phyloP scores from a whole-genome alignment of 2,888 invertebrate genomes.

The Anarsia innoxiella region DNA sequence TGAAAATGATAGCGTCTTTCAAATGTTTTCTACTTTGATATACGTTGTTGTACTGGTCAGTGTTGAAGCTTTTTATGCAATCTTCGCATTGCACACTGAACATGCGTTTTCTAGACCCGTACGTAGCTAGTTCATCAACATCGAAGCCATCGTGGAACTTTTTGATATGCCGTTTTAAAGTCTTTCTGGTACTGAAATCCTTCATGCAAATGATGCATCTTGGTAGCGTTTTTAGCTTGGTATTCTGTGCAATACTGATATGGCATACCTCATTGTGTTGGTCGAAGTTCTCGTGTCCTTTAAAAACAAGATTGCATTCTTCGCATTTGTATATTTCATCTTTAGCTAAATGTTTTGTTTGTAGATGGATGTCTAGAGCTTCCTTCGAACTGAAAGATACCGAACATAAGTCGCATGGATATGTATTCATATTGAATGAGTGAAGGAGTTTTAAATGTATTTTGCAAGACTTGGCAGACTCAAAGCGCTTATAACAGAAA shows the following conservation, averaged over 20 bases:
- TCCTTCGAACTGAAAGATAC: slow-evolving; percentile 48
- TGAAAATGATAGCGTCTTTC: slow-evolving; percentile 41
- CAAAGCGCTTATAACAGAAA: slow-evolving; percentile 53
- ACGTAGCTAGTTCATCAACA: slow-evolving; percentile 43
- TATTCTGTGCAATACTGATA: slow-evolving; percentile 24
- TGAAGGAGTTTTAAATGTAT: slow-evolving; percentile 54
- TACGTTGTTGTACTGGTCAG: slow-evolving; percentile 30
- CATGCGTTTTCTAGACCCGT: slow-evolving; percentile 29
- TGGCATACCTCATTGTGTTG: slow-evolving; percentile 40
- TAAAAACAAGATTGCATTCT: slow-evolving; percentile 50
- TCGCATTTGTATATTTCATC: slow-evolving; percentile 58
- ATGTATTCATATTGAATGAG: slow-evolving; percentile 53
- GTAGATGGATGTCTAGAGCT: slow-evolving; percentile 41
- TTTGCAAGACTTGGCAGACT: slow-evolving; percentile 60
- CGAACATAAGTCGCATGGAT: slow-evolving; percentile 52
- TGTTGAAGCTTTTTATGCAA: slow-evolving; percentile 45
- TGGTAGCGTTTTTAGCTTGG: slow-evolving; percentile 36
- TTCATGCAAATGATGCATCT: slow-evolving; percentile 54
- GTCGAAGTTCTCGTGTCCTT: slow-evolving; percentile 49
- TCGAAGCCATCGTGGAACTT: slow-evolving; percentile 54
- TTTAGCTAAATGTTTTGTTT: slow-evolving; percentile 47
- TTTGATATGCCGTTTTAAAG: slow-evolving; percentile 53
- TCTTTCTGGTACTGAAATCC: slow-evolving; percentile 57
- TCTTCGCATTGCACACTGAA: slow-evolving; percentile 45
- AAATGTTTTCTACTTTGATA: slow-evolving; percentile 39